Evolutionary conservation across 2,888 invertebrate genomes (phyloP), one percentile per base, ranked within the genome.

Genomic region (Mythimna lalbum): DNA sequence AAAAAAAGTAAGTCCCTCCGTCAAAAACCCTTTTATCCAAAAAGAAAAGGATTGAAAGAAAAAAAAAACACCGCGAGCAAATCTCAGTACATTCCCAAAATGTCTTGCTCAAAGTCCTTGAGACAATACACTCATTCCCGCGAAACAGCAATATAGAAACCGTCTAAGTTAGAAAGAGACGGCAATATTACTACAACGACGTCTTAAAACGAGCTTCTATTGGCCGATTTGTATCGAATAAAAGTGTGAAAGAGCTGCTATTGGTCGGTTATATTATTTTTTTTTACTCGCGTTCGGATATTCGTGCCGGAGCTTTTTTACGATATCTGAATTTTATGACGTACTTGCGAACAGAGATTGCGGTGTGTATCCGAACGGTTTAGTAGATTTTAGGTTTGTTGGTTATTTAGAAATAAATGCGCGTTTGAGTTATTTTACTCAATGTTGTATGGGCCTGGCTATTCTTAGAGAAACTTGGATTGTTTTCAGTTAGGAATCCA

Each of bases 181-280:
- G 83, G 85, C 80, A 72, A 84, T 87, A 90, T 74, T 71, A 80
- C 72, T 85, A 80, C 82, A 85, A 86, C 86, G 87, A 82, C 92
- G 90, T 93, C 93, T 93, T 89, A 85, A 86, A 88, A 80, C 81
- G 76, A 64, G 80, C 73, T 86, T 88, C 89, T 86, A 90, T 90
- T 90, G 89, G 90, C 65, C 85, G 87, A 88, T 89, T 86, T 90
- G 90, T 89, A 88, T 90, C 89, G 89, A 86, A 87, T 89, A 87
- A 87, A 88, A 87, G 79, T 86, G 83, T 80, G 78, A 78, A 83
- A 75, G 77, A 75, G 66, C 72, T 74, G 68, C 87, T 80, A 90
- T 90, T 90, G 90, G 90, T 71, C 59, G 84, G 85, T 78, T 78
- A 77, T 80, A 65, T 85, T 84, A 73, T 80, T 82, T 86, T 88